Evolutionary conservation across 2,888 invertebrate genomes (phyloP), one percentile per base, ranked within the genome.

Genomic region (Rhingia rostrata): DNA sequence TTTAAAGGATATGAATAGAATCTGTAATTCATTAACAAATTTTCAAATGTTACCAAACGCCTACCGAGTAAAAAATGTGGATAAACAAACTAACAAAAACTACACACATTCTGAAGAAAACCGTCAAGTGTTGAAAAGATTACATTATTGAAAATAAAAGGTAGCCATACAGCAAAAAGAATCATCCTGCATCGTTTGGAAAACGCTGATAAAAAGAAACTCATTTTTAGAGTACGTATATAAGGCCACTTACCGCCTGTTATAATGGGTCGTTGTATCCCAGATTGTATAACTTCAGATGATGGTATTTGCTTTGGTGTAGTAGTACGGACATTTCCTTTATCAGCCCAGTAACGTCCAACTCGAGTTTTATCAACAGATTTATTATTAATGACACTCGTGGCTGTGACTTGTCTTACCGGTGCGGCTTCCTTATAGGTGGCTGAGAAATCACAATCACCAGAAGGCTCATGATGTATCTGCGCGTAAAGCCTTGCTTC

Each of bases 401-500:
- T 88, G 39, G 86, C 56, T 4, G 87, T 88, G 0, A 89, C 89
- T 64, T 87, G 86, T 4, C 88, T 86, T 7, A 70, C 45, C 14
- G 69, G 61, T 60, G 66, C 61, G n/a, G 49, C 14, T 61, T 74
- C 61, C 43, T 79, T 45, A 12, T 69, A 66, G 14, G 43, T 41
- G n/a, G 60, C 41, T 14, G 74, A 47, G 41, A 67, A 35, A 35
- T 67, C 75, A 56, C 86, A 86, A 75, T 73, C 73, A 51, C 66
- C 83, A 47, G 75, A 67, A 3, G 87, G 56, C 66, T 88, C 89
- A 87, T 91, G 91, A 81, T 91, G 91, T 64, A 91, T 88, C 74
- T 90, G 89, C n/a, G 88, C 89, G 82, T 91, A 91, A 3, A 91
- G 88, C 80, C 89, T 89, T 49, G 90, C 88, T 77, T 91, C 91